phyloP scores from a whole-genome alignment of 2,888 invertebrate genomes.

The Celastrina argiolus region DNA sequence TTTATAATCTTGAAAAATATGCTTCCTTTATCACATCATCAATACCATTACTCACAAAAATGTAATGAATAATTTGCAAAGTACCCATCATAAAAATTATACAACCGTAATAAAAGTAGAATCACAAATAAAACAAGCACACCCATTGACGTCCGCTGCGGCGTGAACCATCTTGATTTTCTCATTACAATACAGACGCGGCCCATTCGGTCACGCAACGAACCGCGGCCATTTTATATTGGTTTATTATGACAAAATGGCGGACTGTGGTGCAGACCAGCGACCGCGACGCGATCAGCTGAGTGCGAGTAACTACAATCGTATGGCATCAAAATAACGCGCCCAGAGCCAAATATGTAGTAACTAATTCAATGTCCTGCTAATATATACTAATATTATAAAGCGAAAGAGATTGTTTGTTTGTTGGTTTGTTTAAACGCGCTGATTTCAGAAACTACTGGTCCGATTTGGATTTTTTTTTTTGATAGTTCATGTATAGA shows the following conservation, averaged over 20 bases:
- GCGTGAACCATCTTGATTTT: neutral
- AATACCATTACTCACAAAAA: neutral
- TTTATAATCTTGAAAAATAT: too few relatives aligned
- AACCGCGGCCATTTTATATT: neutral
- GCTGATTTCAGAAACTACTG: neutral
- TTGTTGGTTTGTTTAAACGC: neutral
- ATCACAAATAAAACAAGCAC: neutral
- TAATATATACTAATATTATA: neutral
- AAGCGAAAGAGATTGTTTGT: neutral
- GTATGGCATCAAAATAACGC: too few relatives aligned
- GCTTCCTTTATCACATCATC: neutral
- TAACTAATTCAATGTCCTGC: too few relatives aligned
- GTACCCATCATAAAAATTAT: neutral
- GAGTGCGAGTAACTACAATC: too few relatives aligned
- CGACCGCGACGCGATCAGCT: neutral
- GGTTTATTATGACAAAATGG: constrained; percentile 1
- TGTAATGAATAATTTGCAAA: neutral
- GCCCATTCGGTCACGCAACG: neutral
- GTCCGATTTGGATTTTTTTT: neutral
- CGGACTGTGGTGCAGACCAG: neutral
- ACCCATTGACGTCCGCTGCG: neutral
- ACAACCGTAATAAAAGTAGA: neutral
- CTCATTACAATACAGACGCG: neutral
- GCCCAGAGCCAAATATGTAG: too few relatives aligned
- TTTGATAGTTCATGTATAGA: too few relatives aligned